Conservation (phyloP, 2,797 vertebrate genomes). For the Pygocentrus nattereri region DNA sequence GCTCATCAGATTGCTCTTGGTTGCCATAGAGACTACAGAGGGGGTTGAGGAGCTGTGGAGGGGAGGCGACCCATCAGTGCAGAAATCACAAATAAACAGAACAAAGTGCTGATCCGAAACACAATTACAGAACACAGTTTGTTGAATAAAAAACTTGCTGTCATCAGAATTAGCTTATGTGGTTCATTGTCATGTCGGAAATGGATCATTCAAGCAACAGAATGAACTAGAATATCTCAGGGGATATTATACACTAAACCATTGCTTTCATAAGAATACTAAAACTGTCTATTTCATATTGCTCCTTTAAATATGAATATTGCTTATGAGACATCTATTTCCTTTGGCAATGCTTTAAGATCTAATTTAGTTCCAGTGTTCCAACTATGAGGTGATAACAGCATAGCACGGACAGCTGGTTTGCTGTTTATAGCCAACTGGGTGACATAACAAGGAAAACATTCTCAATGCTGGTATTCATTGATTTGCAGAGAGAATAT, state of each 20-base stretch:
- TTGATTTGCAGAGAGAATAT: background rate
- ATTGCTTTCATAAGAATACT: background rate
- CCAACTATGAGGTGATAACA: conserved; percentile 6
- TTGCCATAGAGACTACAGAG: conserved; percentile 45
- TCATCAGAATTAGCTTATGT: background rate
- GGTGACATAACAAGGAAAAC: background rate
- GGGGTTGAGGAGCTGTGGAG: conserved; percentile 30
- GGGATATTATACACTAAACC: background rate
- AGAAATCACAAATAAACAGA: conserved; percentile 36
- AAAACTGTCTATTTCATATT: background rate
- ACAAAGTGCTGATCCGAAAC: conserved; percentile 11
- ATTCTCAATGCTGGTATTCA: background rate
- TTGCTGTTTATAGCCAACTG: conserved; percentile 17
- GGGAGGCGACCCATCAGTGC: conserved; percentile 35
- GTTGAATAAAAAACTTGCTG: background rate
- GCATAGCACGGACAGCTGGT: conserved; percentile 3
- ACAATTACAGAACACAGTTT: background rate
- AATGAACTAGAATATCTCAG: background rate
- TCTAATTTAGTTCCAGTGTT: conserved; percentile 3
- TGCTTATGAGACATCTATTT: background rate
- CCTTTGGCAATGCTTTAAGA: background rate
- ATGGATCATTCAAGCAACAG: background rate
- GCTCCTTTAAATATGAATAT: background rate
- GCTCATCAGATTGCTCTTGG: conserved; percentile 51
- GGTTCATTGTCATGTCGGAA: background rate